Evolutionary conservation across 2,113 vertebrate genomes (phyloP).

Genomic region (Sander vitreus): DNA sequence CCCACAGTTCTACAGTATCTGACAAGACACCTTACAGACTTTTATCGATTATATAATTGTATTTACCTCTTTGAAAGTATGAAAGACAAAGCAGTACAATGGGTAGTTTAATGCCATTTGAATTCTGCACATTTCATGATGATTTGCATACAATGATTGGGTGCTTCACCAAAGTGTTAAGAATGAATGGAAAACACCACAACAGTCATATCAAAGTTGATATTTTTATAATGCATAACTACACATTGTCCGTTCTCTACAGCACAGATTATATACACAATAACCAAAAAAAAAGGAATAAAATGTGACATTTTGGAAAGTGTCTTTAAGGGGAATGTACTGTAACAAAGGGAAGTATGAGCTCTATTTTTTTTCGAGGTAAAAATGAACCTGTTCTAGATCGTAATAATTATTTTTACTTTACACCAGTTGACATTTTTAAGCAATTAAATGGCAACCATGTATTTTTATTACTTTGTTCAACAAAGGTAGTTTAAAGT

Average conservation of each 20-base stretch:
- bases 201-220: slow-evolving; percentile 44
- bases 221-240: slow-evolving; percentile 47
- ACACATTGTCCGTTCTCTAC: slow-evolving; percentile 5
- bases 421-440: background rate
- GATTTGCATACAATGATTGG: background rate
- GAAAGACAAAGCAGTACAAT: background rate
- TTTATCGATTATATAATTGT: background rate
- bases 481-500: slow-evolving; percentile 16
- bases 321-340: background rate
- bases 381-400: background rate
- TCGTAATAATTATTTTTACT: background rate
- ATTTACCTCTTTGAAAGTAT: background rate
- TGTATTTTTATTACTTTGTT: slow-evolving; percentile 23
- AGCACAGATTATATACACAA: slow-evolving; percentile 14
- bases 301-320: background rate
- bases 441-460: slow-evolving; percentile 1
- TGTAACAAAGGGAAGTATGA: slow-evolving; percentile 11
- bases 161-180: background rate
- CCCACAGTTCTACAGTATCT: background rate
- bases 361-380: background rate
- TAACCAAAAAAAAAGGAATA: slow-evolving; percentile 6
- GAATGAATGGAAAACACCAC: slow-evolving; percentile 13
- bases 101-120: background rate
- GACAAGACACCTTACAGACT: background rate
- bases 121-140: background rate